A percentile compares a stretch with the other conserved stretches of the same genome.
Evolutionary conservation across 2,113 vertebrate genomes (phyloP).

Genomic region (Polypterus senegalus): DNA sequence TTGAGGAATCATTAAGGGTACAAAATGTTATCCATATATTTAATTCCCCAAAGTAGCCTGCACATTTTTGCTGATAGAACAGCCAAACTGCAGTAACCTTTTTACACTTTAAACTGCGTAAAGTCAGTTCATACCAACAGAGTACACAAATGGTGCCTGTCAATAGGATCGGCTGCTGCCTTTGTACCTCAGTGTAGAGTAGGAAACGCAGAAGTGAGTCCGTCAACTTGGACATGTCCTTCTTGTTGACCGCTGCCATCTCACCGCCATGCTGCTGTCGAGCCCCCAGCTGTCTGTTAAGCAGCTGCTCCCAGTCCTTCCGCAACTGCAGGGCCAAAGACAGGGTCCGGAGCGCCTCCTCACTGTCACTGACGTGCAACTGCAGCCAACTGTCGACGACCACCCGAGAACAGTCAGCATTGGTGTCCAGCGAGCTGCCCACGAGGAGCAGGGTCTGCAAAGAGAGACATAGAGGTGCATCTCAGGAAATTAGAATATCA

Average conservation of each 20-base stretch:
- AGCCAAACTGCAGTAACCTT: too few relatives aligned
- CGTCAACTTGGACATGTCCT: conserved; percentile 40
- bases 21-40: too few relatives aligned
- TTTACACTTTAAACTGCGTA: too few relatives aligned
- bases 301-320: conserved; percentile 54
- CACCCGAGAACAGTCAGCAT: conserved; percentile 62
- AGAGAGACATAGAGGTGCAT: not conserved
- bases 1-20: too few relatives aligned
- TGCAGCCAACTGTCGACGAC: conserved; percentile 80
- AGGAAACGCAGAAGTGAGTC: conserved; percentile 58
- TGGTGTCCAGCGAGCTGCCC: conserved; percentile 67
- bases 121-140: too few relatives aligned
- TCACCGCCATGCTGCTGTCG: conserved; percentile 1
- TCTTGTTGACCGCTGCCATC: not conserved
- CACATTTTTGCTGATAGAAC: too few relatives aligned
- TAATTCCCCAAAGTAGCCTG: too few relatives aligned
- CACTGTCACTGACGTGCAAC: conserved; percentile 37
- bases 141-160: too few relatives aligned
- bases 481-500: not conserved
- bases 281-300: conserved; percentile 48
- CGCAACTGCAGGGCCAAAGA: conserved; percentile 52
- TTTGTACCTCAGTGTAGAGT: conserved; percentile 52
- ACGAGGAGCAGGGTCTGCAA: conserved; percentile 68
- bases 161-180: too few relatives aligned
- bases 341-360: conserved; percentile 48